Evolutionary conservation across 1,140 invertebrate species (phyloP).

Genomic region (Drosophila rufa): DNA sequence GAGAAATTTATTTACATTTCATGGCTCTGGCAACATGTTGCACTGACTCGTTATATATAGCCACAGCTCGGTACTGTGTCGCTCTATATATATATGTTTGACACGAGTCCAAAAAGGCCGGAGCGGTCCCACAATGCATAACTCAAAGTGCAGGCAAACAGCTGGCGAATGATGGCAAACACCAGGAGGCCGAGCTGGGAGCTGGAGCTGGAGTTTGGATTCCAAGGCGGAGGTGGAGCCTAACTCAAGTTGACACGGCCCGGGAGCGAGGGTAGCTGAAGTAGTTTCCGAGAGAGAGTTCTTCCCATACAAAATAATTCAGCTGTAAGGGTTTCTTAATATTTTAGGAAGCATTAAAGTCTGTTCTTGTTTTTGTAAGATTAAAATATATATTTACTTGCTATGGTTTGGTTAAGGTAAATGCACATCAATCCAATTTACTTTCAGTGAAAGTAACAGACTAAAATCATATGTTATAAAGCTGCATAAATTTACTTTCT

Average conservation of each 20-base stretch:
- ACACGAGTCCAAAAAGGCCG: constrained; percentile 74
- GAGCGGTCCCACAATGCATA: constrained; percentile 68
- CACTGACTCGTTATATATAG: constrained; percentile 52
- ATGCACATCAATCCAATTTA: too few relatives aligned
- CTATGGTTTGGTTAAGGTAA: too few relatives aligned
- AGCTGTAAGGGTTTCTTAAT: too few relatives aligned
- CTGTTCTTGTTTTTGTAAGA: too few relatives aligned
- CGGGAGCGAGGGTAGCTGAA: not conserved
- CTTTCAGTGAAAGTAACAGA: too few relatives aligned
- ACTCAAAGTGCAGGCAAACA: constrained; percentile 80
- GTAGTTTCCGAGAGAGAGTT: not conserved
- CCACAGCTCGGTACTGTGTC: not conserved
- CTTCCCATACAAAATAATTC: too few relatives aligned
- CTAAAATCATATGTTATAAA: too few relatives aligned
- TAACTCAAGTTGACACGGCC: not conserved
- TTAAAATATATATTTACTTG: too few relatives aligned
- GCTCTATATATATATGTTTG: constrained; percentile 53
- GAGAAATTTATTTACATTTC: constrained; percentile 83
- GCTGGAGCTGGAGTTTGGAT: not conserved
- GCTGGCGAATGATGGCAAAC: constrained; percentile 52
- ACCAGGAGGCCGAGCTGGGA: constrained; percentile 1
- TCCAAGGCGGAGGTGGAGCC: not conserved
- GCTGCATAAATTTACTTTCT: too few relatives aligned
- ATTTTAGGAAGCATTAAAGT: too few relatives aligned
- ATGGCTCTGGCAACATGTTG: constrained; percentile 78